Conservation (phyloP, 2,113 vertebrate species). For the Cyprinodon tularosa region DNA sequence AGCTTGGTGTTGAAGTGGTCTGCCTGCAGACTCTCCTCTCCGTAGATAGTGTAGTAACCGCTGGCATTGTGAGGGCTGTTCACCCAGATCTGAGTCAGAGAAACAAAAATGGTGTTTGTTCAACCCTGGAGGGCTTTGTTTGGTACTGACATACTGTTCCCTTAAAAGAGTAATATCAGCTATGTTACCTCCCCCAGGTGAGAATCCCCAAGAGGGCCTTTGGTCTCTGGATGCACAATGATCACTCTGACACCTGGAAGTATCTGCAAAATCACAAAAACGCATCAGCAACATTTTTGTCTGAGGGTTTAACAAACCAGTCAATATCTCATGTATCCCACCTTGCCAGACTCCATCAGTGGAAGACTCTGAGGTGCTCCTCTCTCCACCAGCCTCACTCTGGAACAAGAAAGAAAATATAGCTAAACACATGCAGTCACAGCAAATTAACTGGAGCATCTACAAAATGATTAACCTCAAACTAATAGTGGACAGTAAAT, state of each 20-base stretch:
- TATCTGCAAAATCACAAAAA: conserved; percentile 79
- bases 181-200: conserved; percentile 87
- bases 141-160: background rate
- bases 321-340: conserved; percentile 65
- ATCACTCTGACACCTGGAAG: conserved; percentile 96
- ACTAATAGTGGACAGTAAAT: background rate
- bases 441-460: background rate
- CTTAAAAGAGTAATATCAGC: background rate
- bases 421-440: background rate
- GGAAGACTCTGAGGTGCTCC: conserved; percentile 97
- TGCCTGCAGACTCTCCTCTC: conserved; percentile 93
- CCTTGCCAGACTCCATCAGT: conserved; percentile 96
- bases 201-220: conserved; percentile 95
- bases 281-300: background rate
- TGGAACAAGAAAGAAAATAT: conserved; percentile 51
- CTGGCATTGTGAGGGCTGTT: conserved; percentile 94
- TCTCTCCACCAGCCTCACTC: conserved; percentile 94
- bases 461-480: background rate
- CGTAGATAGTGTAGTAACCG: conserved; percentile 97
- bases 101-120: background rate
- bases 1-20: conserved; percentile 98
- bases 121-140: background rate
- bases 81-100: conserved; percentile 88
- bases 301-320: background rate
- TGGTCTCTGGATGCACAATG: conserved; percentile 97